A percentile compares a stretch with the other conserved stretches of the same genome.
Evolutionary conservation across 2,797 vertebrate genomes (phyloP).

Genomic region (Menidia menidia): DNA sequence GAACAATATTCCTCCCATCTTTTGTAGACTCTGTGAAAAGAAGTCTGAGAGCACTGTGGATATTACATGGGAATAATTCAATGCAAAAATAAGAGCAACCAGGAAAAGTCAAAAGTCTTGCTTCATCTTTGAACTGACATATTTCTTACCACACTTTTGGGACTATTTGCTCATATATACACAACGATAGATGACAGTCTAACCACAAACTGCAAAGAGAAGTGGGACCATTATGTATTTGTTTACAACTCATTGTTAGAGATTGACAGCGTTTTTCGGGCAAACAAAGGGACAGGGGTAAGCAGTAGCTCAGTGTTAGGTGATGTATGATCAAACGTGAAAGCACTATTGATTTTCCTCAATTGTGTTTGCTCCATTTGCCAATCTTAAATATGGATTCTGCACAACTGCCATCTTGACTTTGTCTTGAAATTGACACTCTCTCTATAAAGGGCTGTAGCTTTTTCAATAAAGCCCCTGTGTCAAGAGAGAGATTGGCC

Average conservation of each 20-base stretch:
- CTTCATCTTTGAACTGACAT: conserved; percentile 5
- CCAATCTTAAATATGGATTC: conserved; percentile 84
- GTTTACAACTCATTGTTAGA: conserved; percentile 52
- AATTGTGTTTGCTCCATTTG: conserved; percentile 83
- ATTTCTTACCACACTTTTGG: conserved; percentile 40
- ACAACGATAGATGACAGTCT: conserved; percentile 30
- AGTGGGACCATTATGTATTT: conserved; percentile 34
- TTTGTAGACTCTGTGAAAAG: conserved; percentile 1
- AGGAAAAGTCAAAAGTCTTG: not conserved
- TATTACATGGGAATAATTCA: not conserved
- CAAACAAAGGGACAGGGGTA: conserved; percentile 69
- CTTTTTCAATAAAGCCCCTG: conserved; percentile 74
- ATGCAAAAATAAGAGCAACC: not conserved
- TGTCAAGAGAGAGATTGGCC: conserved; percentile 67
- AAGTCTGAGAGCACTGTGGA: not conserved
- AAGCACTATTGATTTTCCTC: conserved; percentile 82
- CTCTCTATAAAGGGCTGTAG: conserved; percentile 77
- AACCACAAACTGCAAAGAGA: conserved; percentile 35
- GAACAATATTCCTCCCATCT: not conserved
- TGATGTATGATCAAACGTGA: conserved; percentile 81
- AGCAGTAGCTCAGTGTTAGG: conserved; percentile 67
- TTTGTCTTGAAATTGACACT: conserved; percentile 80
- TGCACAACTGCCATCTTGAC: conserved; percentile 71
- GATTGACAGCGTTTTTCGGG: conserved; percentile 31
- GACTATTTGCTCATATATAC: conserved; percentile 22